Percentiles rank a stretch among this genome's conserved stretches.
Evolutionary conservation across 2,888 invertebrate species (phyloP).

Genomic region (Ochropleura leucogaster): DNA sequence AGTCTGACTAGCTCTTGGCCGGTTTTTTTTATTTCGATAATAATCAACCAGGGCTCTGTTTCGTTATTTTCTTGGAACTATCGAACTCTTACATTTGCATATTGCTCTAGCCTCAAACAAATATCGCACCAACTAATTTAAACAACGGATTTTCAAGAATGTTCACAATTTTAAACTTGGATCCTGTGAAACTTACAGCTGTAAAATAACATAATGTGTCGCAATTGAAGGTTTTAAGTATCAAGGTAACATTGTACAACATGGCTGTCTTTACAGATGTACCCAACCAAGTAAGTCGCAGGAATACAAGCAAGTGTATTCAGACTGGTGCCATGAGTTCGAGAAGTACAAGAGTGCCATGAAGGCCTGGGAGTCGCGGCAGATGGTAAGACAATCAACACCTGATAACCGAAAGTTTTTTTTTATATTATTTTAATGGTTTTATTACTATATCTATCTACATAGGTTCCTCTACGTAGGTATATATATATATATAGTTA

Average conservation of each 20-base stretch:
- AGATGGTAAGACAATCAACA: slow-evolving; percentile 86
- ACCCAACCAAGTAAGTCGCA: slow-evolving; percentile 90
- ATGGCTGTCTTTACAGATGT: slow-evolving; percentile 81
- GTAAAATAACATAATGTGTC: not conserved
- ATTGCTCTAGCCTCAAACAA: not conserved
- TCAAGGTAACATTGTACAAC: not conserved
- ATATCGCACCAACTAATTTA: not conserved
- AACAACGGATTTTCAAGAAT: not conserved
- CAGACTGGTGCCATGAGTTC: slow-evolving; percentile 94
- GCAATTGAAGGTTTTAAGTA: not conserved
- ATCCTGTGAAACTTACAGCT: not conserved
- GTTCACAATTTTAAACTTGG: not conserved
- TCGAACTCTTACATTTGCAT: not conserved
- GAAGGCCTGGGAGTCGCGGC: slow-evolving; percentile 92
- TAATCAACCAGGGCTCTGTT: not conserved
- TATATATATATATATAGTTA: not conserved
- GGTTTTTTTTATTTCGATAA: not conserved
- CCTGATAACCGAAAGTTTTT: not conserved
- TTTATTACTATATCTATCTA: too few relatives aligned
- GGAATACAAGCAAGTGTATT: slow-evolving; percentile 92
- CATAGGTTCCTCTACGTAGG: not conserved
- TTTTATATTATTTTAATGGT: not conserved
- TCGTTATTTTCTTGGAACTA: not conserved
- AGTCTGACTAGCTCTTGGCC: too few relatives aligned
- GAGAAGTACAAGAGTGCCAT: slow-evolving; percentile 93